Evolutionary conservation across 2,113 vertebrate species (phyloP).

Genomic region (human): DNA sequence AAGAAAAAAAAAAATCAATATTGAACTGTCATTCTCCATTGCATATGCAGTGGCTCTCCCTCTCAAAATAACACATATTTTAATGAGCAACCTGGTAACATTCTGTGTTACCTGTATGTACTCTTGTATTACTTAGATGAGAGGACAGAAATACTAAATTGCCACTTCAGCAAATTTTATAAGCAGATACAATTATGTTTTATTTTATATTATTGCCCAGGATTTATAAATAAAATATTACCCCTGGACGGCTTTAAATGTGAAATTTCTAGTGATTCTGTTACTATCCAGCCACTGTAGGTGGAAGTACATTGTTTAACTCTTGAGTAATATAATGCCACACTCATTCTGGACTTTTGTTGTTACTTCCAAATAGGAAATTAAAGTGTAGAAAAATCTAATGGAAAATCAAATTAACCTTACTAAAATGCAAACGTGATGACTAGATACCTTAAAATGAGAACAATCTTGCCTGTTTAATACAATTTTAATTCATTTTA

Average conservation of each 20-base stretch:
- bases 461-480: not conserved
- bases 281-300: not conserved
- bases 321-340: not conserved
- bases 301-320: not conserved
- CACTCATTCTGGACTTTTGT: not conserved
- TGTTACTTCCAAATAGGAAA: conserved; percentile 13
- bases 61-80: not conserved
- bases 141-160: not conserved
- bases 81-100: not conserved
- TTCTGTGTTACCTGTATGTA: not conserved
- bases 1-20: not conserved
- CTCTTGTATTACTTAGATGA: not conserved
- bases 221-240: not conserved
- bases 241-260: not conserved
- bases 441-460: not conserved
- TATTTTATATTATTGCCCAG: not conserved
- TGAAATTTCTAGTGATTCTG: not conserved
- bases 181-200: not conserved
- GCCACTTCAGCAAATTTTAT: not conserved
- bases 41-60: not conserved
- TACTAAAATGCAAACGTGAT: not conserved
- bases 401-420: conserved; percentile 14
- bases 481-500: not conserved
- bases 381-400: not conserved
- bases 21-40: not conserved